These are phyloP conservation scores for Pantherophis alleghaniensis DNA, from an alignment of 2,797 vertebrate genomes.

Conservation along the genomic window DNA sequence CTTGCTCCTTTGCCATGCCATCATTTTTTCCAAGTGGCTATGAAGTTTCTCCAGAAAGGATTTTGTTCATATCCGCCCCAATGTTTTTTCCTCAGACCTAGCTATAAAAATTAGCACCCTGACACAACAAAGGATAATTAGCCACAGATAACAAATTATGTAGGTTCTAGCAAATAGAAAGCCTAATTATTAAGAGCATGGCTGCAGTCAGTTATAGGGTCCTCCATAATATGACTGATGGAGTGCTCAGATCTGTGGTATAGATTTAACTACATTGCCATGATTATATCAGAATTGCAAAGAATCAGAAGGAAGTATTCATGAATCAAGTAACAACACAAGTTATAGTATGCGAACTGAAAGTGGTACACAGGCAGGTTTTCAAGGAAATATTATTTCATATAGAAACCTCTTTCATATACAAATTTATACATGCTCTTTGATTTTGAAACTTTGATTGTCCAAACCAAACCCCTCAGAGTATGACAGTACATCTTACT, in stretches of 20 bases:
- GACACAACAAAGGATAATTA: conserved; percentile 95
- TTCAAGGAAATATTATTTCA: conserved; percentile 68
- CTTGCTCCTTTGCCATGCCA: neutral
- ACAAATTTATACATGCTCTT: conserved; percentile 22
- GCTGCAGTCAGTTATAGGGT: conserved; percentile 62
- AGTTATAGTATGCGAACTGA: conserved; percentile 49
- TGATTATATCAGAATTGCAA: conserved; percentile 71
- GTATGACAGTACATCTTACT: conserved; percentile 47
- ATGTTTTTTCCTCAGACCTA: conserved; percentile 34
- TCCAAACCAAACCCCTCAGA: conserved; percentile 65
- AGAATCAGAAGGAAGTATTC: conserved; percentile 63
- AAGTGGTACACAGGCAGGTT: conserved; percentile 62
- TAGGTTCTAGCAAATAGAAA: conserved; percentile 84
- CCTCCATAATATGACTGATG: conserved; percentile 72
- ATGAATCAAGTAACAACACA: conserved; percentile 61
- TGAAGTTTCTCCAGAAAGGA: neutral
- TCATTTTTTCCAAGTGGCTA: neutral
- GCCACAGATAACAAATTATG: conserved; percentile 95
- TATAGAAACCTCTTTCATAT: neutral
- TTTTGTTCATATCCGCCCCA: neutral
- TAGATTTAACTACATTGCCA: conserved; percentile 68
- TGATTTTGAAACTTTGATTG: conserved; percentile 64
- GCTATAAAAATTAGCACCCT: conserved; percentile 61
- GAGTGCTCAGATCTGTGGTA: conserved; percentile 62
- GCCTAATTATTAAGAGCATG: conserved; percentile 86